Evolutionary conservation across 2,888 invertebrate species (phyloP).

Genomic region (Sycophila texana): DNA sequence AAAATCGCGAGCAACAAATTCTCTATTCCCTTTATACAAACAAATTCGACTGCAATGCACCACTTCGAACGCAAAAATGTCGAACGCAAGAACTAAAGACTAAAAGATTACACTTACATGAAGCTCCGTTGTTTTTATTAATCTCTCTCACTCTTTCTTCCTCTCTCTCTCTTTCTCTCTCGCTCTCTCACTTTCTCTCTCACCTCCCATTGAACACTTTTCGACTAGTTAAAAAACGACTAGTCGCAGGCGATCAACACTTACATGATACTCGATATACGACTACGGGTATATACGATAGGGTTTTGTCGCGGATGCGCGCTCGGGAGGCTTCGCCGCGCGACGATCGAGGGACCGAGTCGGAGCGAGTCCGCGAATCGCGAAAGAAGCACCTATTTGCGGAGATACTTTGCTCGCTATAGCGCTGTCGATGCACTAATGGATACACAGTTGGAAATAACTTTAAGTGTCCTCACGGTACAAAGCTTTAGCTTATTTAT

Average conservation of each 20-base stretch:
- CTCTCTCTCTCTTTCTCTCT: too few species aligned
- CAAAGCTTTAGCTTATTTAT: too few species aligned
- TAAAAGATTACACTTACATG: slow-evolving; percentile 42
- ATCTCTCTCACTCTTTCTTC: too few species aligned
- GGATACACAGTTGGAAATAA: slow-evolving; percentile 33
- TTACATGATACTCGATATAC: slow-evolving; percentile 2
- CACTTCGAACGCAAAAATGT: too few species aligned
- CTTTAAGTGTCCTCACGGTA: too few species aligned
- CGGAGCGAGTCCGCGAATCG: neutral
- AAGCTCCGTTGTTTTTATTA: neutral
- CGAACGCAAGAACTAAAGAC: neutral
- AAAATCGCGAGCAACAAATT: slow-evolving; percentile 37
- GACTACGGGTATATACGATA: neutral
- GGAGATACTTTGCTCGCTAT: neutral
- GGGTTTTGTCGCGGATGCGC: neutral
- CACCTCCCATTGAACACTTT: slow-evolving; percentile 21
- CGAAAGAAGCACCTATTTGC: slow-evolving; percentile 20
- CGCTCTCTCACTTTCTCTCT: too few species aligned
- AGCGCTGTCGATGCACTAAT: slow-evolving; percentile 30
- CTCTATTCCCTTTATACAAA: slow-evolving; percentile 1
- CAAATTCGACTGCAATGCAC: neutral
- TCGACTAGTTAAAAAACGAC: slow-evolving; percentile 21
- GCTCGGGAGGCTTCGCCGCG: slow-evolving; percentile 25
- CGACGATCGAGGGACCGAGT: slow-evolving; percentile 22
- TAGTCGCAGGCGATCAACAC: slow-evolving; percentile 30